Conservation (phyloP, 53 echinoderm and acorn worm species). For the Temnopleurus reevesii region DNA sequence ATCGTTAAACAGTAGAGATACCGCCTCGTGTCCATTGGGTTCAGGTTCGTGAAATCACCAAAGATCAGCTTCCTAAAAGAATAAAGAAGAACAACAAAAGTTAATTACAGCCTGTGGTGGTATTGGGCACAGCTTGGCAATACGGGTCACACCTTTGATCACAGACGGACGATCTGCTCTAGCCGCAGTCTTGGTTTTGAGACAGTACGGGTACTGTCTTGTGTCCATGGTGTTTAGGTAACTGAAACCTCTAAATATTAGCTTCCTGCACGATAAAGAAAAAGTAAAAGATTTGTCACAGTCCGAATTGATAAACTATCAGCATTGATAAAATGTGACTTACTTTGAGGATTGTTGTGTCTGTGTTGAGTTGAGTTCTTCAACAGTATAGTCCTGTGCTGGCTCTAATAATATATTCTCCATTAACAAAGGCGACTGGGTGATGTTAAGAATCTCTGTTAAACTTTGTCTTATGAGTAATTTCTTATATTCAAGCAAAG, state of each 20-base stretch:
- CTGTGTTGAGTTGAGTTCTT: slow-evolving; percentile 77
- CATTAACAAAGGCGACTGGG: slow-evolving; percentile 91
- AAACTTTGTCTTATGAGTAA: too few relatives aligned
- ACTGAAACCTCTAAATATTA: slow-evolving; percentile 81
- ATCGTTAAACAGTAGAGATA: too few relatives aligned
- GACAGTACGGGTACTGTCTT: slow-evolving; percentile 86
- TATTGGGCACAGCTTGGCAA: slow-evolving; percentile 97
- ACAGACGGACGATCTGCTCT: slow-evolving; percentile 72
- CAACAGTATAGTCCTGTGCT: slow-evolving; percentile 70
- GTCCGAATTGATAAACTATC: too few relatives aligned
- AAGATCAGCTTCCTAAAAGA: too few relatives aligned
- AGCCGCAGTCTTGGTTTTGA: slow-evolving; percentile 50
- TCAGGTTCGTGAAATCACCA: too few relatives aligned
- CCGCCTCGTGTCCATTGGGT: too few relatives aligned
- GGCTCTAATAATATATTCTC: slow-evolving; percentile 90
- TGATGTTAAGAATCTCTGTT: slow-evolving; percentile 94
- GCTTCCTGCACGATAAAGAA: slow-evolving; percentile 51
- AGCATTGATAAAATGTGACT: background rate
- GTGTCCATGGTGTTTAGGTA: slow-evolving; percentile 89
- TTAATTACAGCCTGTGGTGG: too few relatives aligned
- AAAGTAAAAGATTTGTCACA: background rate
- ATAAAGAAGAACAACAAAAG: too few relatives aligned
- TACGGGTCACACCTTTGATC: slow-evolving; percentile 96
- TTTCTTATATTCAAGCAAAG: too few relatives aligned
- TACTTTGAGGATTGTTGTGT: background rate